Evolutionary conservation across 2,113 vertebrate genomes (phyloP), one percentile per base, ranked within the genome.

Genomic region (Equus przewalskii): DNA sequence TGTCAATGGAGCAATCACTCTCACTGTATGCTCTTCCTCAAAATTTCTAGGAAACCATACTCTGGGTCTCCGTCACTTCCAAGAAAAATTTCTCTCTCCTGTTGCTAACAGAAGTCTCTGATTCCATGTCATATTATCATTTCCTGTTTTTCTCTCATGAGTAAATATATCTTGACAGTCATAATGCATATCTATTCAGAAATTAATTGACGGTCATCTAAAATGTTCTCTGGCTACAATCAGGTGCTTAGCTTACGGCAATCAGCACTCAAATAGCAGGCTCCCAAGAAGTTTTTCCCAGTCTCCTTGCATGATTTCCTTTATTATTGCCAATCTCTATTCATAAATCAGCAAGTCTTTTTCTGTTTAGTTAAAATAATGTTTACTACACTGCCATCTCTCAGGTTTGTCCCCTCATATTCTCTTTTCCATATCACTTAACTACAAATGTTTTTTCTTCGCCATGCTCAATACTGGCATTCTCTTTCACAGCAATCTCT

Each of bases 171-270:
- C 54, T 73, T 41, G 62, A 73, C 36, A 33, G 79, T 75, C 79
- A 54, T 26, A 85, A 78, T 13, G 51, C 79, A 19, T 3, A 76
- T 83, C 36, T 76, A 33, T 16, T 82, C 78, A 86, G 95, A 95
- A 86, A 96, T 54, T 54, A 91, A 93, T 33, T 19, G 18, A 51
- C 5, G 95, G 89, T 80, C 89, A 49, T 65, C 70, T 60, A 69
- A 33, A 75, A 70, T 3, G 41, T 13, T 65, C 79, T 84, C 94
- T 24, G 3, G 75, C 65, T 88, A 8, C 16, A 58, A 28, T 16
- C 72, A 75, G 91, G 65, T n/a, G 70, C 28, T 56, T 7, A 7
- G 60, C 89, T 67, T 9, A 76, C 2, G 46, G 81, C 89, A 54
- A 41, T 83, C 90, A 51, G 75, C 64, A 62, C 36, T 67, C 30